Percentiles rank a stretch among this genome's conserved stretches.
phyloP scores from a whole-genome alignment of 2,888 invertebrate species.

The Rugalucina vietnamica region DNA sequence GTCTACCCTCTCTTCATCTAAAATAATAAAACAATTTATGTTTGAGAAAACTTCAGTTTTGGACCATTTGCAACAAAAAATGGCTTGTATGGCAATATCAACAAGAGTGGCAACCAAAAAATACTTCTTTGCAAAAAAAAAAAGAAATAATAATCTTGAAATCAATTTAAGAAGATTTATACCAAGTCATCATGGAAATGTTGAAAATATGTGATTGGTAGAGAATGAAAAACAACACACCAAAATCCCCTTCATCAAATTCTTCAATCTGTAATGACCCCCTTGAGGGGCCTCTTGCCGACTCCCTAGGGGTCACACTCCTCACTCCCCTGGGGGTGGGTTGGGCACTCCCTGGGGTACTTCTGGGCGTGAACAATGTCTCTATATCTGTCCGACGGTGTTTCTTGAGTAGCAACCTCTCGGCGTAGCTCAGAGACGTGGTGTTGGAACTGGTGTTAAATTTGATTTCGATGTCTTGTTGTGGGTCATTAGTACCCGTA shows the following conservation, averaged over 20 bases:
- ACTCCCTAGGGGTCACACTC: constrained; percentile 19
- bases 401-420: constrained; percentile 81
- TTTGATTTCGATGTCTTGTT: constrained; percentile 73
- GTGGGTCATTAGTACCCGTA: constrained; percentile 68
- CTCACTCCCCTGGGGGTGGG: constrained; percentile 34
- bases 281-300: constrained; percentile 34
- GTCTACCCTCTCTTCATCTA: constrained; percentile 68
- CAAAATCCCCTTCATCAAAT: constrained; percentile 55
- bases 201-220: too few species aligned
- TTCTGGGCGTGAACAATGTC: constrained; percentile 62
- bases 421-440: constrained; percentile 79
- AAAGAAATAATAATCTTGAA: too few species aligned
- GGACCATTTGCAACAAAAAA: too few species aligned
- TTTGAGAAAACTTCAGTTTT: too few species aligned
- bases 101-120: too few species aligned
- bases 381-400: constrained; percentile 78
- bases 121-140: too few species aligned
- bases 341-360: constrained; percentile 16
- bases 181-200: too few species aligned
- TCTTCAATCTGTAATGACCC: constrained; percentile 56
- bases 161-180: too few species aligned
- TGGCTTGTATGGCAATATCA: too few species aligned
- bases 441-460: constrained; percentile 72
- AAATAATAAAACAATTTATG: too few species aligned
- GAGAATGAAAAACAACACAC: constrained; percentile 38